phyloP scores from a whole-genome alignment of 2,113 vertebrate species.

The Chaetura pelagica region DNA sequence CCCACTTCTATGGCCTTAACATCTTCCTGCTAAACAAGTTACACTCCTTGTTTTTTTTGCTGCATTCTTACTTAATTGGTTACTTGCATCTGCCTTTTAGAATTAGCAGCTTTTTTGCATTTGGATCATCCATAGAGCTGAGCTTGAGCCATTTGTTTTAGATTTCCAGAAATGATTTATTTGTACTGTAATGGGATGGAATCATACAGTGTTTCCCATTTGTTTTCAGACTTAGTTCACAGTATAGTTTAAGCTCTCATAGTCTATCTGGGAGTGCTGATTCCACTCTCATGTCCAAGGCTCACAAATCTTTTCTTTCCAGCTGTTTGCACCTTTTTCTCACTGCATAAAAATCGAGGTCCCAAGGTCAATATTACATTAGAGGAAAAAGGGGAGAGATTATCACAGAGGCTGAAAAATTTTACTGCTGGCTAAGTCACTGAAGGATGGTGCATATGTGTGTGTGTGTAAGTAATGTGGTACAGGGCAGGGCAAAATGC shows the following conservation, averaged over 20 bases:
- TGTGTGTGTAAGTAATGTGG: background rate
- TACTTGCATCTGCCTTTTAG: conserved; percentile 60
- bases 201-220: conserved; percentile 50
- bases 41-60: background rate
- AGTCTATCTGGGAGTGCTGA: conserved; percentile 23
- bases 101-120: conserved; percentile 61
- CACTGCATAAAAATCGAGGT: conserved; percentile 35
- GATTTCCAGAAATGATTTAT: conserved; percentile 72
- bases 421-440: conserved; percentile 27
- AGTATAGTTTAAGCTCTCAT: conserved; percentile 30
- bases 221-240: conserved; percentile 48
- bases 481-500: background rate
- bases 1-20: conserved; percentile 26
- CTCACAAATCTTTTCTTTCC: conserved; percentile 56
- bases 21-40: conserved; percentile 59
- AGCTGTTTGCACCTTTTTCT: conserved; percentile 43
- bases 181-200: conserved; percentile 66
- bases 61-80: conserved; percentile 59
- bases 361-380: conserved; percentile 28
- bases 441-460: background rate
- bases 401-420: conserved; percentile 35
- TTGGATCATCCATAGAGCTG: conserved; percentile 46
- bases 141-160: conserved; percentile 62
- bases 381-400: conserved; percentile 24
- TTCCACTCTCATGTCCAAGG: conserved; percentile 26